Evolutionary conservation across 1,140 invertebrate genomes (phyloP).

Genomic region (Xylocopa sonorina): DNA sequence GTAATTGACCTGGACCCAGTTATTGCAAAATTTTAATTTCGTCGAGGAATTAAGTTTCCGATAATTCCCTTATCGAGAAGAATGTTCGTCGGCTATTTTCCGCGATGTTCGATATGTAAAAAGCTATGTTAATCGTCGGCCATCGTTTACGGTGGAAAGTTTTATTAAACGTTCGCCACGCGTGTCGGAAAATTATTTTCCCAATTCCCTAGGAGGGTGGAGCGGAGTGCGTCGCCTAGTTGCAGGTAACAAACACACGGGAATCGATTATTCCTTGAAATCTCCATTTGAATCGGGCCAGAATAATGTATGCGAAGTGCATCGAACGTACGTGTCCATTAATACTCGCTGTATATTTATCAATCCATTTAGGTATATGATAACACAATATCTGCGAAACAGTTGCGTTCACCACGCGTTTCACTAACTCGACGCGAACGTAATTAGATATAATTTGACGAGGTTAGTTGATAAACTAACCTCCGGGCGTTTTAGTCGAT

Average conservation of each 20-base stretch:
- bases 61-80: background rate
- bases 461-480: conserved; percentile 57
- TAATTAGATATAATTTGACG: conserved; percentile 55
- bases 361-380: conserved; percentile 41
- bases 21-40: conserved; percentile 73
- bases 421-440: conserved; percentile 27
- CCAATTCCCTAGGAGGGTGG: background rate
- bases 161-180: background rate
- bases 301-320: conserved; percentile 9
- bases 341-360: conserved; percentile 40
- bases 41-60: conserved; percentile 58
- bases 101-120: too few species aligned
- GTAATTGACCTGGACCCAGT: conserved; percentile 71
- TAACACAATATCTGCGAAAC: conserved; percentile 34
- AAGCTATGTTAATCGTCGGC: background rate
- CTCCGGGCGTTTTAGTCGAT: conserved; percentile 40
- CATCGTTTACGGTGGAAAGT: background rate
- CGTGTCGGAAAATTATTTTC: background rate
- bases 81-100: too few species aligned
- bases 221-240: background rate
- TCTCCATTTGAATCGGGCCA: background rate
- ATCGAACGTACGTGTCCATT: background rate
- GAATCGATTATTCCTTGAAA: conserved; percentile 16
- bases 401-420: conserved; percentile 10
- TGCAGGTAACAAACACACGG: background rate